phyloP scores from a whole-genome alignment of 2,113 vertebrate genomes.

The Apaloderma vittatum region DNA sequence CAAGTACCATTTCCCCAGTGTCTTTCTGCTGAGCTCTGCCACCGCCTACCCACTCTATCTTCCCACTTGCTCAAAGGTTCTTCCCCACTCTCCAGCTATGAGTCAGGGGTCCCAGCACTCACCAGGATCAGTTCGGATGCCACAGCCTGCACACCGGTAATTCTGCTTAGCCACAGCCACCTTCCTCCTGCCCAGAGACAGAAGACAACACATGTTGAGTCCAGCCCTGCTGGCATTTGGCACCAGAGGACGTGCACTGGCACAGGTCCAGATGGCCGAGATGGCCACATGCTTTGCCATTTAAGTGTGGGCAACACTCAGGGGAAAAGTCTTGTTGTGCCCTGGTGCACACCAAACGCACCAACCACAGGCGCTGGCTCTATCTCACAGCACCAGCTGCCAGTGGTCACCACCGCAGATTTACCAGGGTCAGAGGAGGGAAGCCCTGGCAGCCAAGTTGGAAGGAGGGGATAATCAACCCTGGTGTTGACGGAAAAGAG shows the following conservation, averaged over 20 bases:
- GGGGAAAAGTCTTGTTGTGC: background rate
- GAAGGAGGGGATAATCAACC: background rate
- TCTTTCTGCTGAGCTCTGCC: background rate
- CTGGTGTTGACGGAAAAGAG: background rate
- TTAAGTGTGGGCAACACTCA: background rate
- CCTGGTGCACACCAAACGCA: background rate
- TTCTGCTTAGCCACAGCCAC: slow-evolving; percentile 94
- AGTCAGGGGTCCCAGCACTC: slow-evolving; percentile 29
- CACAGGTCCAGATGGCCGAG: background rate
- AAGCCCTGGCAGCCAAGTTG: accelerated
- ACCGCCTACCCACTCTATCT: background rate
- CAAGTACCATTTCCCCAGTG: background rate
- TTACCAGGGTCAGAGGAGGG: background rate
- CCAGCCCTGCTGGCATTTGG: background rate
- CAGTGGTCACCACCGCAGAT: accelerated
- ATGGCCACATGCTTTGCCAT: background rate
- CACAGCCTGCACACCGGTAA: slow-evolving; percentile 96
- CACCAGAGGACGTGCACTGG: background rate
- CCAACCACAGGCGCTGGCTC: background rate
- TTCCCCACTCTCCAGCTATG: background rate
- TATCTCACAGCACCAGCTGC: background rate
- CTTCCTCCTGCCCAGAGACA: slow-evolving; percentile 86
- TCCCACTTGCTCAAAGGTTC: background rate
- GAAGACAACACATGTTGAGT: background rate
- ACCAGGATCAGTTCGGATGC: slow-evolving; percentile 94